phyloP scores from a whole-genome alignment of 2,797 vertebrate genomes.

The Pangasius krempfi region DNA sequence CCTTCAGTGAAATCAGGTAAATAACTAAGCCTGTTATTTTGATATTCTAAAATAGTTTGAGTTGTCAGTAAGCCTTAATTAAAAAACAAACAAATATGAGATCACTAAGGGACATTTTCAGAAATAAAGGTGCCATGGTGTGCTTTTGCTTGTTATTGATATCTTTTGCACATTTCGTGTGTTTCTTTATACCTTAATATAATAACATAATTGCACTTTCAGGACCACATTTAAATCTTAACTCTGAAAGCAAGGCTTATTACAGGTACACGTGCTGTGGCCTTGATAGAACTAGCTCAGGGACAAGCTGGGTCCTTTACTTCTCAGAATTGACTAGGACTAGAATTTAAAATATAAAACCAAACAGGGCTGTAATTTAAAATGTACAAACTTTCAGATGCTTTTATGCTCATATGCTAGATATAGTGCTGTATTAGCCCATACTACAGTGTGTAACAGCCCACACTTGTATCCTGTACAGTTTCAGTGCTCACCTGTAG shows the following conservation, averaged over 20 bases:
- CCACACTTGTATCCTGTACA: not conserved
- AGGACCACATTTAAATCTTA: not conserved
- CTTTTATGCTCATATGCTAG: not conserved
- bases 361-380: not conserved
- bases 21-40: not conserved
- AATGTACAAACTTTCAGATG: not conserved
- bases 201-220: not conserved
- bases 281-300: not conserved
- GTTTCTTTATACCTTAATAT: not conserved
- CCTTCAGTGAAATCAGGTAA: not conserved
- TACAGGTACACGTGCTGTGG: not conserved
- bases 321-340: not conserved
- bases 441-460: not conserved
- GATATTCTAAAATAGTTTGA: not conserved
- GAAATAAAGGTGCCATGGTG: not conserved
- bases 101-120: not conserved
- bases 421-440: not conserved
- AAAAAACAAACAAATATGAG: not conserved
- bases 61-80: not conserved
- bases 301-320: not conserved
- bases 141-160: not conserved
- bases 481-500: conserved; percentile 78
- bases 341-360: no score
- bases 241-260: not conserved
- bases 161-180: not conserved